Evolutionary conservation across 1,140 invertebrate genomes (phyloP), one percentile per base, ranked within the genome.

Genomic region (Zaprionus capensis): DNA sequence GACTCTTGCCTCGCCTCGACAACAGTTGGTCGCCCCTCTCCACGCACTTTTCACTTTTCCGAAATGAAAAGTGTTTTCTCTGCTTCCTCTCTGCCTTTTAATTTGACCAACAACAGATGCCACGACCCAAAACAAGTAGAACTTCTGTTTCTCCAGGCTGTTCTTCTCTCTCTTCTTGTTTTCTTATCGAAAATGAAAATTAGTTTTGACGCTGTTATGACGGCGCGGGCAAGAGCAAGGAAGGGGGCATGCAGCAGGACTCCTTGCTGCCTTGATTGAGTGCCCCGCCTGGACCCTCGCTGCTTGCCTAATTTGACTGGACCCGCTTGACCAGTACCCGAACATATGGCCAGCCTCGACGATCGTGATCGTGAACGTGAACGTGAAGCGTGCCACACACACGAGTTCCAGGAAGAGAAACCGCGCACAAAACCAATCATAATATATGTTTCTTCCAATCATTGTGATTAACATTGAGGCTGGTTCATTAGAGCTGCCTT

Each of bases 141-240:
- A 17, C 49, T 58, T 57, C 15, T 36, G 56, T 57, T 38, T 14
- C 51, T 34, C 11, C 20, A 34, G 17, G 17, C 46, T 24, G 17
- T 38, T 70, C 57, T 22, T 59, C 22, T 46, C 24, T 17, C 41
- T 17, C n/a, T 1, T 17, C 22, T 66, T 71, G 57, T 87, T 82
- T 74, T 77, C 65, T 71, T 80, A 67, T 66, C 65, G 66, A 80
- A 78, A 84, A 81, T 88, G 78, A 85, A 90, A 88, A 88, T 88
- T 90, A 85, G 81, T 90, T 87, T 90, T 87, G 84, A 87, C 81
- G 85, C 84, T 90, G 71, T 88, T 88, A 90, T 88, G 84, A 88
- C 78, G 85, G 75, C 80, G 67, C 62, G 64, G n/a, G 34, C 2
- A 2, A 28, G 14, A 22, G 22, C 24, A 26, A 26, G 55, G 38